These are phyloP conservation scores for Ctenicera cuprea DNA, from an alignment of 2,888 invertebrate species.

Conservation along the genomic window DNA sequence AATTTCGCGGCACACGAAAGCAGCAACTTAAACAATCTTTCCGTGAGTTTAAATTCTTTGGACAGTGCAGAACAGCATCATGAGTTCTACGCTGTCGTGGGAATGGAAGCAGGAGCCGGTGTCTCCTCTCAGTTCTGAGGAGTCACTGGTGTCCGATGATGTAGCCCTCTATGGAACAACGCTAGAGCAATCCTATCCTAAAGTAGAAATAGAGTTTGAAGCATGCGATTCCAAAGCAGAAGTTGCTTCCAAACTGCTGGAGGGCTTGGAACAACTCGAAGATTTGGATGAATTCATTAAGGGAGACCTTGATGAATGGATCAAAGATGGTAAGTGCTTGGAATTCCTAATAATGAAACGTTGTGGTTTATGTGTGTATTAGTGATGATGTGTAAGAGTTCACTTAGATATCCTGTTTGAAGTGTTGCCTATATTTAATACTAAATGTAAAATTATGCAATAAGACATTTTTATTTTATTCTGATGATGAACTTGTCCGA, in stretches of 20 bases:
- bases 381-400: not conserved
- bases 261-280: slow-evolving; percentile 73
- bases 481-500: too few species aligned
- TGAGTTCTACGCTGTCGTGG: slow-evolving; percentile 67
- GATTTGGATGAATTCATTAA: slow-evolving; percentile 80
- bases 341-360: not conserved
- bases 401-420: too few species aligned
- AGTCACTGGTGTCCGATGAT: slow-evolving; percentile 63
- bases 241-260: slow-evolving; percentile 79
- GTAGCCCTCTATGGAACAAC: slow-evolving; percentile 66
- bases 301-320: slow-evolving; percentile 74
- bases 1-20: slow-evolving; percentile 76
- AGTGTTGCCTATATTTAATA: too few species aligned
- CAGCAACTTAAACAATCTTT: slow-evolving; percentile 65
- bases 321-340: slow-evolving; percentile 39
- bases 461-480: too few species aligned
- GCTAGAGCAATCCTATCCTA: slow-evolving; percentile 66
- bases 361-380: too few species aligned
- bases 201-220: slow-evolving; percentile 50
- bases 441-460: too few species aligned
- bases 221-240: slow-evolving; percentile 70
- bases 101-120: slow-evolving; percentile 75
- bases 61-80: slow-evolving; percentile 56
- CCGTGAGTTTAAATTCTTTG: slow-evolving; percentile 55
- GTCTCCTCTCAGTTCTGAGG: slow-evolving; percentile 73